Evolutionary conservation across 2,888 invertebrate genomes (phyloP), one percentile per base, ranked within the genome.

Genomic region (Lutraria lutraria): DNA sequence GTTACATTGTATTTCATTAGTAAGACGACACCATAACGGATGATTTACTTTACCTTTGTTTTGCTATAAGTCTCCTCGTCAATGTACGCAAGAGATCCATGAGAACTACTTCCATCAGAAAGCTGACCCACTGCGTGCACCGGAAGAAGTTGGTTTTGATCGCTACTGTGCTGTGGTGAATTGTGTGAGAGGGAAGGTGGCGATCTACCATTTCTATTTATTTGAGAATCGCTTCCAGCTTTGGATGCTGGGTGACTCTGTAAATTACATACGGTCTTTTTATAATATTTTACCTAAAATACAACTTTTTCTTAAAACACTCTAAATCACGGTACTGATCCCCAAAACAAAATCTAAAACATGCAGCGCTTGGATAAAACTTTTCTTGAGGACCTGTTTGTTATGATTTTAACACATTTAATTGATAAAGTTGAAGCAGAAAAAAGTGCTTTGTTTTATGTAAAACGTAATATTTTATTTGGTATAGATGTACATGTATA

Each of bases 1-100:
- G 43, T n/a, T n/a, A n/a, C n/a, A n/a, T n/a, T n/a, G n/a, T n/a
- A n/a, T n/a, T n/a, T n/a, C n/a, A n/a, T n/a, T n/a, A n/a, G n/a
- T n/a, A n/a, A n/a, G 43, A 43, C 43, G 43, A 43, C 8, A 43
- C 43, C 43, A 4, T 4, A 2, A 43, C 43, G 43, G 43, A 43
- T 43, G 43, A 43, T 10, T 72, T 84, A 84, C 72, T 56, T 56
- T 80, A 85, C 85, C 85, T 85, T 79, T 31, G 60, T 19, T 60
- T 72, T 85, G 56, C 31, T 85, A 80, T 56, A 60, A n/a, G 85
- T 80, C 25, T 92, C 92, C 84, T 92, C 92, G 54, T 92, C 92
- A n/a, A 92, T 92, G 81, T 76, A 92, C 6, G 89, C 90, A 80
- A 92, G 79, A 63, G 92, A 92, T 72, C 88, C 92, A 79, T 92